Evolutionary conservation across 2,888 invertebrate species (phyloP), one percentile per base, ranked within the genome.

Genomic region (Antitype chi): DNA sequence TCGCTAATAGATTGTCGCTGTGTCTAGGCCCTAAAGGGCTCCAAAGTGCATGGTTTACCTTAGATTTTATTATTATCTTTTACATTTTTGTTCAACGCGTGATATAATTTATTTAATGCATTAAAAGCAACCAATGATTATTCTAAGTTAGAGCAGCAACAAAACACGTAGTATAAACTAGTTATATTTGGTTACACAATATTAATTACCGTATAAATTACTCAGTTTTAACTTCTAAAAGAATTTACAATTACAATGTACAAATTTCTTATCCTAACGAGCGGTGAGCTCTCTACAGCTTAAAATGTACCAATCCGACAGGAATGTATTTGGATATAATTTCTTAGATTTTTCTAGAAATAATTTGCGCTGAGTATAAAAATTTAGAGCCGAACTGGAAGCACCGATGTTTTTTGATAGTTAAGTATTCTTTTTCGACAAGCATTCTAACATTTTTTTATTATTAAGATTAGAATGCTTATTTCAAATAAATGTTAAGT

Each of bases 171-270:
- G 63, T 77, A 79, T 70, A 69, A 84, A 82, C 80, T 84, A 82
- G 79, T 84, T 89, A 90, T 91, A 91, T 93, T 93, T 93, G 93
- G 91, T 92, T 92, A 93, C 85, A 91, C 78, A 86, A 87, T 87
- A 90, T 88, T 70, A 85, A 84, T 87, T 88, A 89, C 85, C 88
- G 88, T 90, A 90, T 90, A 91, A 91, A 89, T 91, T 91, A 91
- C 81, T 87, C 84, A 85, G 85, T 85, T 81, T 88, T 85, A 88
- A 86, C 72, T 81, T 88, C 92, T 94, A 94, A 92, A 91, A 93
- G 90, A 94, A 94, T 95, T 95, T 96, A 95, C 94, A 96, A 90
- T 92, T 94, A 95, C 91, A 95, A 94, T 95, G 90, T 95, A 95
- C 95, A 95, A 91, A 89, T 84, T 85, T 78, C 95, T 95, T 96